These are phyloP conservation scores for Aviceda leuphotes DNA, from an alignment of 2,797 vertebrate species.

Conservation along the genomic window DNA sequence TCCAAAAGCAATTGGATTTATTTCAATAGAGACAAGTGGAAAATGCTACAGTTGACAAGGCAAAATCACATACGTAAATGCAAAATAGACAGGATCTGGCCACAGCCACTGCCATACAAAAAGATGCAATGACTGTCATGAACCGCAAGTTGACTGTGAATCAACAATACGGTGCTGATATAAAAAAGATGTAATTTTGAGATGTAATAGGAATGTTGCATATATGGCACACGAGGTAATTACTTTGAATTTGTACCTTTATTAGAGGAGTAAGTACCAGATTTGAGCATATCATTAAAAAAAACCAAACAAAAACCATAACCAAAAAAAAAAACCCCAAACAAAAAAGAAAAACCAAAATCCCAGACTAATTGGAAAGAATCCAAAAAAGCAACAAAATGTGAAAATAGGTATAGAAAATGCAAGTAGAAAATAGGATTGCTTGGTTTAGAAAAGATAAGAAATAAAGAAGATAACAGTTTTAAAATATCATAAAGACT, in stretches of 20 bases:
- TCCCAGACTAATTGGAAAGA: neutral
- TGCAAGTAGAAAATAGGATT: neutral
- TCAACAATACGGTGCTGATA: neutral
- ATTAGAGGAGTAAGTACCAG: neutral
- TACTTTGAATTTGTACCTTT: neutral
- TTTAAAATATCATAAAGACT: neutral
- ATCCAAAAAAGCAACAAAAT: neutral
- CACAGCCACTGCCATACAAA: neutral
- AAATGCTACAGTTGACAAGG: neutral
- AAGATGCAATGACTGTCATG: neutral
- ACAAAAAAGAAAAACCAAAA: neutral
- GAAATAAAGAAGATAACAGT: neutral
- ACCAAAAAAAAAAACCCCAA: neutral
- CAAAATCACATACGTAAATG: neutral
- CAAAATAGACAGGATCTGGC: neutral
- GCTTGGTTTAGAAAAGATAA: neutral
- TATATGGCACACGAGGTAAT: neutral
- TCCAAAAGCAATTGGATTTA: constrained; percentile 14
- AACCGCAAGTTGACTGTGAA: neutral
- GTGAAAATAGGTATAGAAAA: neutral
- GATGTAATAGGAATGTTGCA: neutral
- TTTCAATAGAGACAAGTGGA: neutral
- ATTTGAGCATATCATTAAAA: neutral
- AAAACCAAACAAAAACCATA: neutral
- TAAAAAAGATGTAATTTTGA: neutral